Base-by-base conservation (phyloP, 2,113 vertebrate species). In the Odocoileus virginianus region DNA sequence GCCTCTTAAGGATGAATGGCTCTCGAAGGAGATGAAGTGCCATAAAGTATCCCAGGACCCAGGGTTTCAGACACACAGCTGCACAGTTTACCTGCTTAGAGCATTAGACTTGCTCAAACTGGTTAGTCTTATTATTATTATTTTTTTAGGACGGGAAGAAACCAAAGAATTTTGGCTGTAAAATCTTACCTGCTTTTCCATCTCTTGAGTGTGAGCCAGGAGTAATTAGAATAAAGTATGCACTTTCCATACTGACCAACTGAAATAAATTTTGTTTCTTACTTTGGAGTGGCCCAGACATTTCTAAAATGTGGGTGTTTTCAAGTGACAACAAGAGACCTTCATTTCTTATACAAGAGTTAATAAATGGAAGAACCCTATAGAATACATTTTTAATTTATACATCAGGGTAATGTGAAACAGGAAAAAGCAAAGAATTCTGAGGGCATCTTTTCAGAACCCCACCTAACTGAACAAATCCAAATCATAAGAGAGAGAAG, bases 281-380 rank as follows among this genome's bases (percentile, higher is more conserved):
- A 67, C 55, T 74, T 97, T 84, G 86, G 13, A 87, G 89, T 82
- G 95, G 90, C 47, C 89, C 76, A 93, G 98, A 94, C 79, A 86
- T 96, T 86, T 94, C 55, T 86, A 93, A 98, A 83, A 82, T 57
- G 91, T 97, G n/a, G 64, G 33, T 94, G 89, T 95, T 94, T 95
- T 95, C 67, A 96, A 98, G 89, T 94, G 78, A 92, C 71, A 82
- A 60, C 71, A 36, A 89, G 61, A 93, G 89, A 74, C 87, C 92
- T 97, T 92, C n/a, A 74, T 58, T 98, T 97, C 78, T 89, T 87
- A 45, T 45, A 58, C n/a, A 52, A 96, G 86, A 96, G 40, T 6
- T 96, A 90, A 86, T 7, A 52, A 94, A 45, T 67, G 47, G 71
- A 95, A 57, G 86, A 97, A 92, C 54, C 87, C 33, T 52, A 33